Evolutionary conservation across 2,113 vertebrate genomes (phyloP), one percentile per base, ranked within the genome.

Genomic region (Hemiprocne comata): DNA sequence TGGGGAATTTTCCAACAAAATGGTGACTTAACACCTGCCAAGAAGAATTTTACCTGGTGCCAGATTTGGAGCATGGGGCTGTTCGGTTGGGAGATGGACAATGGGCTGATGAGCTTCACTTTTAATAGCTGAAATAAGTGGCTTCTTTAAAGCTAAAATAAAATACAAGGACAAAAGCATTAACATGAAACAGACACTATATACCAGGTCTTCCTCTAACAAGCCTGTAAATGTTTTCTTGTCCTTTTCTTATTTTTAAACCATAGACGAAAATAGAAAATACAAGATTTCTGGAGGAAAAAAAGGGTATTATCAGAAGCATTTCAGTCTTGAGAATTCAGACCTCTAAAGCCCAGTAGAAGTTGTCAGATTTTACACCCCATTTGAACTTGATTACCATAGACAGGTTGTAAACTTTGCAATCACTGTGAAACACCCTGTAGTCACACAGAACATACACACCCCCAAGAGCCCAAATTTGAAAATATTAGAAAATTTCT

Each of bases 111-210:
- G 97, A 66, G 33, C 90, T 93, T 97, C 97, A 57, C 61, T 92
- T 65, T 87, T 96, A 94, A 95, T 86, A 95, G 90, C 83, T 89
- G 97, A 98, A 94, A 98, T 90, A 78, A 94, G 95, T 4, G 97
- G 96, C 81, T 97, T 98, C 96, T 96, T 98, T 92, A 98, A 93
- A 96, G 95, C 98, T 98, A 61, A 38, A 95, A 96, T 42, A 84
- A 87, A 96, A 95, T 28, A 95, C 80, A 94, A 5, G 25, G 29
- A 77, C 44, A 95, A 94, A 94, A 96, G 60, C 18, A 48, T 87
- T 81, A 65, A 51, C 2, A 5, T 20, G 17, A 71, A 51, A 46
- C 20, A 64, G 53, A 31, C 36, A 50, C 17, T 36, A 8, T 15
- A 57, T 19, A 62, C 6, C 21, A 42, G 38, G 12, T 42, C 53